Percentiles rank a stretch among this genome's conserved stretches.
Conservation (phyloP, 2,113 vertebrate species). For the Ivindomyrus marchei region DNA sequence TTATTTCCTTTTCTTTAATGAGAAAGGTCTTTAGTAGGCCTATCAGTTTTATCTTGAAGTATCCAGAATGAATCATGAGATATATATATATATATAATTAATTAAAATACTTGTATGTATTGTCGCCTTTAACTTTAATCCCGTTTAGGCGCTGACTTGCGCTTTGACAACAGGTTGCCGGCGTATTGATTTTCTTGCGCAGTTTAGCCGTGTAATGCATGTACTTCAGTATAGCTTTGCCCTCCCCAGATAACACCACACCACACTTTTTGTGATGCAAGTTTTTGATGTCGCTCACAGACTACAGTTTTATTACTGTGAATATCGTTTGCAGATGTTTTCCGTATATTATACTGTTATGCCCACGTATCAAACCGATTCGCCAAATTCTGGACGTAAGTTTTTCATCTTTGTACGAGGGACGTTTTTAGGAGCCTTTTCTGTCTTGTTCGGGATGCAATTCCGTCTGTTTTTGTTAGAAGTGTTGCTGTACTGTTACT, state of each 20-base stretch:
- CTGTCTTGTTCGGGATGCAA: background rate
- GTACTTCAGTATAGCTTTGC: background rate
- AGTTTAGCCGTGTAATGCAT: background rate
- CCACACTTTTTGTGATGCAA: background rate
- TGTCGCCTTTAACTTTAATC: background rate
- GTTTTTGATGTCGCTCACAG: background rate
- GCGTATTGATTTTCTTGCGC: background rate
- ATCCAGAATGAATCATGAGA: background rate
- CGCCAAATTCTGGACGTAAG: background rate
- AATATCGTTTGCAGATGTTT: background rate
- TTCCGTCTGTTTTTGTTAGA: background rate
- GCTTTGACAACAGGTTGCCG: background rate
- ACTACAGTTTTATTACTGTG: background rate
- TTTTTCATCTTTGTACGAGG: background rate
- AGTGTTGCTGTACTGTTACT: background rate
- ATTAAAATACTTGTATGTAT: background rate
- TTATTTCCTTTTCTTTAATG: background rate
- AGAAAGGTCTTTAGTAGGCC: background rate
- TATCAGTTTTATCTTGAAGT: background rate
- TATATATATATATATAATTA: background rate
- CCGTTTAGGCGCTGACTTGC: background rate
- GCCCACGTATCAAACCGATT: background rate
- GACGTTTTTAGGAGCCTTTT: background rate
- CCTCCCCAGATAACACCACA: background rate
- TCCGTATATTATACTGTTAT: background rate